Base-by-base conservation (phyloP, 2,888 invertebrate species). In the Athalia circularis region DNA sequence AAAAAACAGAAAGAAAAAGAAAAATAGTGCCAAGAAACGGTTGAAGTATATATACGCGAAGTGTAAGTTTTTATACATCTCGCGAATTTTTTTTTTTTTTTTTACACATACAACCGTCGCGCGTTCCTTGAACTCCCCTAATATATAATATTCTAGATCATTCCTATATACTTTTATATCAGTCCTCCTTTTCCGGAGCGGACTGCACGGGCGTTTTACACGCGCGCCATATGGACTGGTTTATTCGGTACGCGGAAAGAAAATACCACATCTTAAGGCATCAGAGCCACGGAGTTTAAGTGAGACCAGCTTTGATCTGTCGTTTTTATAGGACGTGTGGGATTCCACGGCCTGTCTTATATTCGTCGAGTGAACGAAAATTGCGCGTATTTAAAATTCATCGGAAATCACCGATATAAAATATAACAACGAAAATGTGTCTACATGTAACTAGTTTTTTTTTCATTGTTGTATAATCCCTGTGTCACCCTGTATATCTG, bases 251-350 rank as follows among this genome's bases (percentile, higher is more conserved):
- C 76, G 80, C 81, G 82, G 82, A 82, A 82, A 82, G 83, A 83
- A 84, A 85, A 85, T 84, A 85, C 74, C 79, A 79, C 80, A 65
- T 68, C 78, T 67, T 78, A 68, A 57, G 15, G 57, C 11, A 77
- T 29, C 29, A 65, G 43, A 62, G 65, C 45, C 8, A 65, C 8
- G 57, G 61, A 47, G 54, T 74, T 80, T 48, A 59, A 78, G 78
- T 65, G 70, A 81, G 80, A 83, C 82, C 80, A 82, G 82, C 86
- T 86, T 85, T 85, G 85, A 86, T 86, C 85, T 82, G 78, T 72
- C 77, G 62, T 80, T 80, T 83, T 86, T 85, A 79, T 82, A 82
- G 81, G 81, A 80, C 67, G 67, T 65, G 78, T 70, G 64, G 61
- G 72, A 78, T 78, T 78, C 72, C 61, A 67, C 77, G 72, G 72